These are phyloP conservation scores for Eriocheir sinensis DNA, from an alignment of 1,140 invertebrate species.

Conservation along the genomic window DNA sequence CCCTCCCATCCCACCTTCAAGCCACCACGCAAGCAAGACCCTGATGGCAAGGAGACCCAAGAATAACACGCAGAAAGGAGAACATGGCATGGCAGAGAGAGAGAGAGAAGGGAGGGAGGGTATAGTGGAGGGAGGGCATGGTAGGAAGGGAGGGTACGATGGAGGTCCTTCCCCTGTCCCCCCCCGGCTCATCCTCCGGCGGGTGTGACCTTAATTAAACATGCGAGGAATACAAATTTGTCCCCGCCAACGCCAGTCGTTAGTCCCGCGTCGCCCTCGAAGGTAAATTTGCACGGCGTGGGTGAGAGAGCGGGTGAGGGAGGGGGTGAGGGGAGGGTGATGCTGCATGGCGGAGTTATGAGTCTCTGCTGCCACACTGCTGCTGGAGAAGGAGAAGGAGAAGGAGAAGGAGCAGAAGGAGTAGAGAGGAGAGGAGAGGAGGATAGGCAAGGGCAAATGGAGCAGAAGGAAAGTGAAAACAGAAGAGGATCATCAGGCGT, in stretches of 20 bases:
- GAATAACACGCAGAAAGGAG: no score
- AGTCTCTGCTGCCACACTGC: background rate
- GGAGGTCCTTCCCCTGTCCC: background rate
- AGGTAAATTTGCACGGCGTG: slow-evolving; percentile 3
- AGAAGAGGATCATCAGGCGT: no score
- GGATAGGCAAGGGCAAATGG: no score
- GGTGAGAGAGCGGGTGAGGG: background rate
- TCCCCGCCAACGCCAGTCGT: background rate
- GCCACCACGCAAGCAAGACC: no score
- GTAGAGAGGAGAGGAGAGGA: background rate
- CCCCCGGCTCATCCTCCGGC: background rate
- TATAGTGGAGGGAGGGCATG: background rate
- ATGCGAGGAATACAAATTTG: slow-evolving; percentile 25
- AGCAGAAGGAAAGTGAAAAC: no score
- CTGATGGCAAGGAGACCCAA: background rate
- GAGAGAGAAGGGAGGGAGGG: background rate
- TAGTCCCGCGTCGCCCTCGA: slow-evolving; percentile 18
- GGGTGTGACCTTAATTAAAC: slow-evolving; percentile 15
- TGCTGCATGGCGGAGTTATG: background rate
- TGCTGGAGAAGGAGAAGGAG: background rate
- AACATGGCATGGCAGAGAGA: no score
- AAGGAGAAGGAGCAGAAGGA: background rate
- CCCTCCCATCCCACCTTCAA: background rate
- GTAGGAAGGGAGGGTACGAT: background rate
- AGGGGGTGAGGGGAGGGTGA: background rate